Conservation (phyloP, 2,797 vertebrate species). For the Oceanodroma leucorhoa region DNA sequence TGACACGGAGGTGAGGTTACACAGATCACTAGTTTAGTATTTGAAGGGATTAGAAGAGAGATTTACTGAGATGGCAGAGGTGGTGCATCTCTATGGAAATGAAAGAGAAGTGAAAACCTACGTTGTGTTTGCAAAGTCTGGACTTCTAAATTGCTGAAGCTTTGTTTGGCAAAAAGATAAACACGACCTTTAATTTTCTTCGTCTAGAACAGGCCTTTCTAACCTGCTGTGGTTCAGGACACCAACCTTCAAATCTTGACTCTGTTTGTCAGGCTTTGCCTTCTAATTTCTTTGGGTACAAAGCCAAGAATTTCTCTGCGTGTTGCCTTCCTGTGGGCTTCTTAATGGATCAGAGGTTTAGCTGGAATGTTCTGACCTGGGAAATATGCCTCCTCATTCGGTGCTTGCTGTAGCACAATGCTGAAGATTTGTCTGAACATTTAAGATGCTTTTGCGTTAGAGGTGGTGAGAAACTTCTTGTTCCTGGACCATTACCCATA, state of each 20-base stretch:
- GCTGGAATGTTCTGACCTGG: constrained; percentile 25
- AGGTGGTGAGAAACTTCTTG: not conserved
- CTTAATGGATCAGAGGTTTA: constrained; percentile 16
- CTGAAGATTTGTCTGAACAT: not conserved
- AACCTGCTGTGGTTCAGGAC: constrained; percentile 17
- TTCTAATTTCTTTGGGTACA: constrained; percentile 34
- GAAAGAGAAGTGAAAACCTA: not conserved
- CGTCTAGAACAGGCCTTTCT: constrained; percentile 13
- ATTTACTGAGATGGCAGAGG: not conserved
- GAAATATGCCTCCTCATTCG: not conserved
- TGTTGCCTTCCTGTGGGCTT: not conserved
- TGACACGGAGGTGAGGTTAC: not conserved
- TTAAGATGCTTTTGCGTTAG: not conserved
- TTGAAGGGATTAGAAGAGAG: constrained; percentile 16
- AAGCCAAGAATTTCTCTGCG: constrained; percentile 30
- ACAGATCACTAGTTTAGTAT: not conserved
- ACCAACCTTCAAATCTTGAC: not conserved
- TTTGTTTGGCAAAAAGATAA: not conserved
- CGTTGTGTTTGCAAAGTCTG: not conserved
- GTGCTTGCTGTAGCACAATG: not conserved
- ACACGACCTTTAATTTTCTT: constrained; percentile 21
- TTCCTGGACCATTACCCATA: not conserved
- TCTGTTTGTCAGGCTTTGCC: constrained; percentile 24
- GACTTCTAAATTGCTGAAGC: not conserved
- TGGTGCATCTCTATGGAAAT: not conserved